A percentile compares a stretch with the other conserved stretches of the same genome.
phyloP scores from a whole-genome alignment of 2,888 invertebrate species.

The Helleia helle region DNA sequence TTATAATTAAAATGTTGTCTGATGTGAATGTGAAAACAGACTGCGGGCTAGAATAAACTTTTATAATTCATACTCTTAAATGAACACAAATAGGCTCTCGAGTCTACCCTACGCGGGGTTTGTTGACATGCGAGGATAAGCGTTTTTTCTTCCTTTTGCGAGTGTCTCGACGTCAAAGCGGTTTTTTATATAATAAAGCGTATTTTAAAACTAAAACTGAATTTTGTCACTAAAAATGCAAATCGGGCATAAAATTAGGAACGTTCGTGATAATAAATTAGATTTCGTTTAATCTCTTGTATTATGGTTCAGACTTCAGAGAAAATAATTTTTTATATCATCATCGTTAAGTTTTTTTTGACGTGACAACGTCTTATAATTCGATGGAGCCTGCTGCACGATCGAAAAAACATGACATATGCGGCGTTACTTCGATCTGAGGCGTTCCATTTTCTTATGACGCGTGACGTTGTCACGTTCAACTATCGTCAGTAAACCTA shows the following conservation, averaged over 20 bases:
- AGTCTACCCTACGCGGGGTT: constrained; percentile 27
- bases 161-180: constrained; percentile 30
- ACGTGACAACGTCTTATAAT: too few species aligned
- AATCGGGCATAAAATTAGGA: constrained; percentile 29
- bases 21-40: background rate
- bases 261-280: too few species aligned
- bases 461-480: too few species aligned
- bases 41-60: constrained; percentile 25
- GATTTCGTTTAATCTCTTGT: too few species aligned
- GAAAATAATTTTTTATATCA: too few species aligned
- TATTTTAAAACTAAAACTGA: constrained; percentile 46
- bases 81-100: constrained; percentile 33
- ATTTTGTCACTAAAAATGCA: constrained; percentile 13
- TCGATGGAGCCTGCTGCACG: too few species aligned
- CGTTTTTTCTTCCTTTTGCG: constrained; percentile 31
- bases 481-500: too few species aligned
- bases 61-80: constrained; percentile 34
- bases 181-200: constrained; percentile 31
- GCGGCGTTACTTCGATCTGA: too few species aligned
- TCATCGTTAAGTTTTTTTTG: too few species aligned
- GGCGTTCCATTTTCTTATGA: too few species aligned
- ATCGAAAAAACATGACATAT: too few species aligned
- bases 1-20: background rate
- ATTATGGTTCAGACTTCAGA: too few species aligned
- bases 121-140: constrained; percentile 35